Evolutionary conservation across 2,888 invertebrate genomes (phyloP).

Genomic region (Sarcophaga rosellei): DNA sequence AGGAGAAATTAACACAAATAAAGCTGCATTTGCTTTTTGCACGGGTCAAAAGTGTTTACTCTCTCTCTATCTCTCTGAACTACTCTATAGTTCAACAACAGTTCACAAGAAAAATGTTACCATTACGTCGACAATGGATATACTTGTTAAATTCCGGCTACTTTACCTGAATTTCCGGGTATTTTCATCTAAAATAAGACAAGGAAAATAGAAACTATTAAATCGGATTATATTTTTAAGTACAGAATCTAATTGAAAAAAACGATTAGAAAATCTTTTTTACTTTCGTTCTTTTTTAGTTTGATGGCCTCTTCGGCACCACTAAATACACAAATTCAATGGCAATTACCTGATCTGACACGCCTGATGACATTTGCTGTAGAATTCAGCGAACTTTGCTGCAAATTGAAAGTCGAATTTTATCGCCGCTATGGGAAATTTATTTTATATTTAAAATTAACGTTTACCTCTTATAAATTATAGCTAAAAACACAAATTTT

Average conservation of each 20-base stretch:
- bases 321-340: conserved; percentile 67
- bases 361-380: conserved; percentile 93
- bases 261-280: neutral
- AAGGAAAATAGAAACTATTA: conserved; percentile 25
- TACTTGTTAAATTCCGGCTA: conserved; percentile 11
- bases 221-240: conserved; percentile 23
- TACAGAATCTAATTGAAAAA: neutral
- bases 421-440: conserved; percentile 43
- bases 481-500: conserved; percentile 73
- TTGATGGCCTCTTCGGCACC: conserved; percentile 53
- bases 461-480: conserved; percentile 69
- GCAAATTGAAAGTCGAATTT: conserved; percentile 68
- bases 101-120: conserved; percentile 36
- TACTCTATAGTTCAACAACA: conserved; percentile 29
- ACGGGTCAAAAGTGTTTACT: conserved; percentile 22
- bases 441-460: conserved; percentile 1
- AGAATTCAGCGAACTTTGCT: conserved; percentile 76
- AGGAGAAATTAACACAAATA: neutral
- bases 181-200: conserved; percentile 75
- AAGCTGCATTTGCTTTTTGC: conserved; percentile 8
- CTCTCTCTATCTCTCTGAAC: neutral
- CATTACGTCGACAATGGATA: conserved; percentile 57
- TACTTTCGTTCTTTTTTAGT: conserved; percentile 12
- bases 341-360: conserved; percentile 91
- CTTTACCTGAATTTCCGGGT: conserved; percentile 79